phyloP scores from a whole-genome alignment of 2,113 vertebrate genomes.

The Smithornis capensis region DNA sequence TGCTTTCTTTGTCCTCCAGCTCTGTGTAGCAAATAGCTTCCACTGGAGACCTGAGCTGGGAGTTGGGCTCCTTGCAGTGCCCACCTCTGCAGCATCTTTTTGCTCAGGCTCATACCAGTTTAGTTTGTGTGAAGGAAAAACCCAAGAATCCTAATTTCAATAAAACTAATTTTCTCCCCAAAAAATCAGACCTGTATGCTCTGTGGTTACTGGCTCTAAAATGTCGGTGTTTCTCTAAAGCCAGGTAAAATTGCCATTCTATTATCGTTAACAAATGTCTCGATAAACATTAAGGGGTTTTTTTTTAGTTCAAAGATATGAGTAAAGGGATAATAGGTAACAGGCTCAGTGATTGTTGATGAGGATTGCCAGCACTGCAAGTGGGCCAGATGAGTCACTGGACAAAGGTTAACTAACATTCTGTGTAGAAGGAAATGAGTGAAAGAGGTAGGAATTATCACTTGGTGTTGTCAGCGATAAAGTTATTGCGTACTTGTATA shows the following conservation, averaged over 20 bases:
- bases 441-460: not conserved
- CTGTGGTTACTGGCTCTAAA: not conserved
- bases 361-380: not conserved
- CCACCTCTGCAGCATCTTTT: not conserved
- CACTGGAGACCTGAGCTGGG: not conserved
- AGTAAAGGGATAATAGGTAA: not conserved
- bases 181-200: not conserved
- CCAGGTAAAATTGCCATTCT: not conserved
- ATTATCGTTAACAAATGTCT: not conserved
- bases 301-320: not conserved
- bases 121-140: not conserved
- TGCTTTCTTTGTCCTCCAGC: not conserved
- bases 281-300: not conserved
- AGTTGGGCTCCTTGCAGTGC: not conserved
- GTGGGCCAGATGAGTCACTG: fast-evolving
- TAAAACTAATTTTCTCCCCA: not conserved
- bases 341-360: fast-evolving
- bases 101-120: not conserved
- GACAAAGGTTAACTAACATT: not conserved
- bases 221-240: not conserved
- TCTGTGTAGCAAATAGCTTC: not conserved
- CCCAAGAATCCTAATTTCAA: not conserved
- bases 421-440: not conserved
- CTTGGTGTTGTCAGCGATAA: not conserved
- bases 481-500: not conserved